Conservation (phyloP, 2,888 invertebrate species). For the Idaea biselata region DNA sequence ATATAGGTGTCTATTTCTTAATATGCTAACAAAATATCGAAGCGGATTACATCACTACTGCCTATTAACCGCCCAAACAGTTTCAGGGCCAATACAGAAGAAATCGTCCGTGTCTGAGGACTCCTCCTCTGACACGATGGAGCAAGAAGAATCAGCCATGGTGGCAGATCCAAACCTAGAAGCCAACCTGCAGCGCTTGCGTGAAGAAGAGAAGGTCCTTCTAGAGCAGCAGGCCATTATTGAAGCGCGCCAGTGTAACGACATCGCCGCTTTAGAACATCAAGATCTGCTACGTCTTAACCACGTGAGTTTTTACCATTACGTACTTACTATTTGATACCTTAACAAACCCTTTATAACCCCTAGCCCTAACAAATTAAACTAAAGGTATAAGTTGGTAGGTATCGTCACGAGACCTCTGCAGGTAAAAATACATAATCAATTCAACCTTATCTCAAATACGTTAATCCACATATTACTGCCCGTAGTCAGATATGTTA, state of each 20-base stretch:
- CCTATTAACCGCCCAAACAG: slow-evolving; percentile 33
- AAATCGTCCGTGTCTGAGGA: slow-evolving; percentile 92
- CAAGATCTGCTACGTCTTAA: slow-evolving; percentile 66
- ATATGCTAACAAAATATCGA: too few species aligned
- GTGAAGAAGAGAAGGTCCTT: slow-evolving; percentile 87
- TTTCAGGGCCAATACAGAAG: slow-evolving; percentile 92
- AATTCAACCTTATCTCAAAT: too few species aligned
- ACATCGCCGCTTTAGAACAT: slow-evolving; percentile 62
- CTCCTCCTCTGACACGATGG: slow-evolving; percentile 94
- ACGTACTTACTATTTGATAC: too few species aligned
- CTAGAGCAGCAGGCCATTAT: slow-evolving; percentile 88
- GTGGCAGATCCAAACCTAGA: slow-evolving; percentile 75
- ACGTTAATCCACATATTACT: too few species aligned
- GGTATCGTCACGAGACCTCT: too few species aligned
- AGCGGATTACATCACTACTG: background rate
- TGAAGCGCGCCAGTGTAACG: slow-evolving; percentile 72
- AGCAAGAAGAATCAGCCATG: slow-evolving; percentile 92
- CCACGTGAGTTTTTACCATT: slow-evolving; percentile 42
- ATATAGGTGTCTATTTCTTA: too few species aligned
- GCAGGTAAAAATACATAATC: too few species aligned
- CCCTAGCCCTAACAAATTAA: too few species aligned
- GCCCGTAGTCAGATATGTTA: too few species aligned
- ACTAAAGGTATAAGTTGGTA: too few species aligned
- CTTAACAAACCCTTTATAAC: too few species aligned
- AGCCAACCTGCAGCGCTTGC: slow-evolving; percentile 65